Percentiles rank a stretch among this genome's conserved stretches.
Evolutionary conservation across 1,140 invertebrate species (phyloP).

Genomic region (Argopecten irradians): DNA sequence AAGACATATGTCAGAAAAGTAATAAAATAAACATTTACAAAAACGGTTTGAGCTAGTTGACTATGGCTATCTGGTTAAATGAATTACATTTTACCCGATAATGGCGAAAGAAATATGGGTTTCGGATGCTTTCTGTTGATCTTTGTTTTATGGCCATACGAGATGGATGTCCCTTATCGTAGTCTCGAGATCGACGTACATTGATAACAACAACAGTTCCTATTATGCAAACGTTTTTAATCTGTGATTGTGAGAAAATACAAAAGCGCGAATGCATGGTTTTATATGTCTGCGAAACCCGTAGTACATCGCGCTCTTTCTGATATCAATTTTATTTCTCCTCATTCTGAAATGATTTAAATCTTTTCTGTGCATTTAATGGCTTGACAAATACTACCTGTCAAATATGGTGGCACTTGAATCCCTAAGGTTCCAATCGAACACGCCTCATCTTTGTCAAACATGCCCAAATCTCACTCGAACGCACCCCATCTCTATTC

Average conservation of each 20-base stretch:
- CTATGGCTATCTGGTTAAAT: neutral
- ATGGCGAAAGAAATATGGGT: conserved; percentile 17
- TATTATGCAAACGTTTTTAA: conserved; percentile 23
- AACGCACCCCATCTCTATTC: conserved; percentile 20
- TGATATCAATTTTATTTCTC: conserved; percentile 23
- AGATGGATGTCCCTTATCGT: neutral
- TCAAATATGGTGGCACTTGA: conserved; percentile 7
- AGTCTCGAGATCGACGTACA: conserved; percentile 7
- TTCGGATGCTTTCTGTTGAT: conserved; percentile 14
- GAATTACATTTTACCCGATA: conserved; percentile 18
- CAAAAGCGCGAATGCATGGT: conserved; percentile 3
- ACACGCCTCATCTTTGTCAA: conserved; percentile 20
- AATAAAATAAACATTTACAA: conserved; percentile 5
- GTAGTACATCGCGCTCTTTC: conserved; percentile 7
- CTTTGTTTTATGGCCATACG: neutral
- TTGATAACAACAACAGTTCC: conserved; percentile 14
- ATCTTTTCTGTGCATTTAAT: conserved; percentile 15
- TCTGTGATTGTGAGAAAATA: conserved; percentile 22
- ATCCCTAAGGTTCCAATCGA: conserved; percentile 7
- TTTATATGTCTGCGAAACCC: conserved; percentile 10
- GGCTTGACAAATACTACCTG: conserved; percentile 12
- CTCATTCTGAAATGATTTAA: conserved; percentile 14
- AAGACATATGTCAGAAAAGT: neutral
- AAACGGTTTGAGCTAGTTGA: conserved; percentile 16
- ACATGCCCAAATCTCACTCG: conserved; percentile 14